Base-by-base conservation (phyloP, 2,797 vertebrate genomes). In the Silurus lanzhouensis region DNA sequence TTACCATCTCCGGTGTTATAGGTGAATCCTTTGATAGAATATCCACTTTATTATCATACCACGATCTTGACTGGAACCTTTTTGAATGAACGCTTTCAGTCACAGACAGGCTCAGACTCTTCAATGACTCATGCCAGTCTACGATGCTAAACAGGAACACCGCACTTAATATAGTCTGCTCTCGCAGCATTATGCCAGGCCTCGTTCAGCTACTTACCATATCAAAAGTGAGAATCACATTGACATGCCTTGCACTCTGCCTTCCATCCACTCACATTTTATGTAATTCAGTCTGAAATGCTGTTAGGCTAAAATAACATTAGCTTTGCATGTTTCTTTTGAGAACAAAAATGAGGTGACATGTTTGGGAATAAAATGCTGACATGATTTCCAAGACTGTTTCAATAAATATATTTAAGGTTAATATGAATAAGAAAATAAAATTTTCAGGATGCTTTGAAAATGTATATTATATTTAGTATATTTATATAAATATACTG, bases 181-280 rank as follows among this genome's bases (percentile, higher is more conserved):
- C 83, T 88, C 63, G 80, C 27, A 88, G 78, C 82, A 78, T 88
- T 89, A 88, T 82, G 83, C 88, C 85, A 88, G 68, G 68, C 44
- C 86, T 78, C 48, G 27, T 90, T 89, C 81, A 85, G 84, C 83
- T 88, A 85, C 87, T 88, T 88, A 88, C 82, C 86, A 88, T 75
- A 86, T 88, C 86, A 88, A 89, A 85, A 86, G 81, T 85, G 81
- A 82, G 84, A 88, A 86, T 84, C 63, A 66, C 78, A 86, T 77
- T 78, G 87, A 78, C 77, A 84, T 84, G 83, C 67, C 66, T 78
- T 85, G 84, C 82, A 82, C 83, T 76, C 38, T 57, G 81, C 77
- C 68, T 86, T 61, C 84, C 66, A 88, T 60, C 86, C 81, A 87
- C 86, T 84, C 17, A 81, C 44, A n/a, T 67, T 88, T 85, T 85